Evolutionary conservation across 2,113 vertebrate genomes (phyloP), one percentile per base, ranked within the genome.

Genomic region (Uropsilus gracilis): DNA sequence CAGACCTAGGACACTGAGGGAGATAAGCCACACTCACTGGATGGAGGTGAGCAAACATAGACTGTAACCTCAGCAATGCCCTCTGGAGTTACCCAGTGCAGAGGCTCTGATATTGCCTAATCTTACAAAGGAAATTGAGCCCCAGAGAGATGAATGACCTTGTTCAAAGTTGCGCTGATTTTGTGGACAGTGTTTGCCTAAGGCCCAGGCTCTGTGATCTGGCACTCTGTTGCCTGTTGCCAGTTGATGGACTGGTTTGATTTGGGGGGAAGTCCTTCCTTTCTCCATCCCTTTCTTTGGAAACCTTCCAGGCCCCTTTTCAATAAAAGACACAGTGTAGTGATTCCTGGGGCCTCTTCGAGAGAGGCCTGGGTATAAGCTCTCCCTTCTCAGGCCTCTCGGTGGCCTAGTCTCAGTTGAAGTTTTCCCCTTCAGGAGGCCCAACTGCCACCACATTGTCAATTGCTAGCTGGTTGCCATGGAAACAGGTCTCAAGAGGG

Each of bases 401-500:
- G 32, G 86, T 77, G 76, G 71, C 81, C 93, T 94, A 61, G 95
- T 95, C 89, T 96, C 94, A 42, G 83, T 64, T 96, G 93, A 96
- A 97, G 94, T 96, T 95, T 90, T 82, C 96, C 95, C 95, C 88
- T 96, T 94, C 76, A 91, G 89, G 94, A 97, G 96, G 95, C 94
- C 96, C 96, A 91, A 96, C 91, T 97, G 96, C 94, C 2, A 80
- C 91, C 94, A 96, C 97, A 96, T 94, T 97, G 94, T 96, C 97
- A 97, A 89, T 96, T 97, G 95, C 97, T 96, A 57, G 91, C 92
- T 89, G 88, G 97, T 97, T 97, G 83, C 96, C 83, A 97, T 97
- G 94, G 97, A 96, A 96, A 97, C 97, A 10, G 69, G 88, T 93
- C 97, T 97, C 97, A 97, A 96, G 97, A 96, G 97, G 95, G 92